Percentiles rank a stretch among this genome's conserved stretches.
These are phyloP conservation scores for Neosalanx taihuensis DNA, from an alignment of 2,797 vertebrate species.

Conservation along the genomic window DNA sequence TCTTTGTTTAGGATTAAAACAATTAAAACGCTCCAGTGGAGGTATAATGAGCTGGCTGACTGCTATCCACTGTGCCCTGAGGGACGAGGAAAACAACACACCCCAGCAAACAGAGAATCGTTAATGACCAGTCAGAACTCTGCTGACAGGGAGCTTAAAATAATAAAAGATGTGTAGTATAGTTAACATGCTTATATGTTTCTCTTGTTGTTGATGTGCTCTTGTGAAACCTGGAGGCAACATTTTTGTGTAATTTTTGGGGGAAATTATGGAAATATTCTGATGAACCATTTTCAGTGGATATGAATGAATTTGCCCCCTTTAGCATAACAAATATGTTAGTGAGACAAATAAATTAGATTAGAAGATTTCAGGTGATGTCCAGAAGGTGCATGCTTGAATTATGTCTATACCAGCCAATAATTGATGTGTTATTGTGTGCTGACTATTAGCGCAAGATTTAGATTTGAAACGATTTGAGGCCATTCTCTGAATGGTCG, in stretches of 20 bases:
- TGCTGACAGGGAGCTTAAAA: slow-evolving; percentile 38
- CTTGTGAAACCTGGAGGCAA: background rate
- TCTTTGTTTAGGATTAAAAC: slow-evolving; percentile 52
- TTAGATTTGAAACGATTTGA: too few species aligned
- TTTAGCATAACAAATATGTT: background rate
- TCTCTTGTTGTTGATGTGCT: background rate
- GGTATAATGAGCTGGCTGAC: slow-evolving; percentile 49
- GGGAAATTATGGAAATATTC: background rate
- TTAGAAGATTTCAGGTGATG: background rate
- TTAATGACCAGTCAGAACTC: slow-evolving; percentile 50
- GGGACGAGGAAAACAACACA: slow-evolving; percentile 36
- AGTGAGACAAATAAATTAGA: background rate
- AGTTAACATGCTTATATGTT: slow-evolving; percentile 21
- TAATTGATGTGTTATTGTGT: background rate
- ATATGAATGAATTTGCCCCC: background rate
- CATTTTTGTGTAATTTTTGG: background rate
- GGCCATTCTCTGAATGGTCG: background rate
- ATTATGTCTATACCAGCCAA: background rate
- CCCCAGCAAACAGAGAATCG: slow-evolving; percentile 38
- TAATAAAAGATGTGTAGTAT: slow-evolving; percentile 31
- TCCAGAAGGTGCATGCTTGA: background rate
- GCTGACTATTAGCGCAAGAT: background rate
- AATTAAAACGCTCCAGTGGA: slow-evolving; percentile 50
- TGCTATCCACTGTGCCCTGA: slow-evolving; percentile 42
- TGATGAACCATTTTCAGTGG: slow-evolving; percentile 6